Conservation (phyloP, 2,888 invertebrate species). For the Barypeithes pellucidus region DNA sequence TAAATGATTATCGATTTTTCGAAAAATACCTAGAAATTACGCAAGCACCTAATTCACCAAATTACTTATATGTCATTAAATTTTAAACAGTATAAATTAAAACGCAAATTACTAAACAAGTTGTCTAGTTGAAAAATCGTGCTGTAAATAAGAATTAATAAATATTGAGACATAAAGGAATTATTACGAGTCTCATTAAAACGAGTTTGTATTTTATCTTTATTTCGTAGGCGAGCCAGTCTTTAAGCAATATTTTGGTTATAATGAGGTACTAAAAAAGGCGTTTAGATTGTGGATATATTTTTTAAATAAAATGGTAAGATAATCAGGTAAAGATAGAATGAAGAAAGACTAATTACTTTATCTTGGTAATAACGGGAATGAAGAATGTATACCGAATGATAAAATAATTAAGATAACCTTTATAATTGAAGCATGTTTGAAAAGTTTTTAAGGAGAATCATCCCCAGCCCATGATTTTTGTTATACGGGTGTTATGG, state of each 20-base stretch:
- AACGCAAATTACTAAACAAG: constrained; percentile 13
- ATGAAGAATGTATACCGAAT: background rate
- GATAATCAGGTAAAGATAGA: constrained; percentile 26
- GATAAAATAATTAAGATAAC: constrained; percentile 15
- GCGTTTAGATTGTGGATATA: constrained; percentile 30
- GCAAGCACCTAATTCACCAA: background rate
- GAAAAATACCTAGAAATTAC: background rate
- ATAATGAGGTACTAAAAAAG: constrained; percentile 21
- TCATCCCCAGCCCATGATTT: no score
- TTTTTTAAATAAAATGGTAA: constrained; percentile 29
- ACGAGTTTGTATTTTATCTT: constrained; percentile 32
- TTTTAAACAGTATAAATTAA: constrained; percentile 3
- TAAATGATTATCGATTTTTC: background rate
- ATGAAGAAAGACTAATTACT: constrained; percentile 34
- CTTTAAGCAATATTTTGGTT: constrained; percentile 31
- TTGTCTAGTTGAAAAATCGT: constrained; percentile 15
- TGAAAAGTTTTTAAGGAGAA: no score
- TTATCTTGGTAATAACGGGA: constrained; percentile 20
- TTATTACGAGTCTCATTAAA: constrained; percentile 21
- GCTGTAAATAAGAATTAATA: background rate
- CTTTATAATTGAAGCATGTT: no score
- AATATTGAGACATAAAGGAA: constrained; percentile 27
- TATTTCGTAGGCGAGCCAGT: constrained; percentile 41
- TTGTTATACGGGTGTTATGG: no score
- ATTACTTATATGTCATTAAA: constrained; percentile 11